A percentile compares a stretch with the other conserved stretches of the same genome.
phyloP scores from a whole-genome alignment of 2,113 vertebrate species.

The Oreocharis arfaki region DNA sequence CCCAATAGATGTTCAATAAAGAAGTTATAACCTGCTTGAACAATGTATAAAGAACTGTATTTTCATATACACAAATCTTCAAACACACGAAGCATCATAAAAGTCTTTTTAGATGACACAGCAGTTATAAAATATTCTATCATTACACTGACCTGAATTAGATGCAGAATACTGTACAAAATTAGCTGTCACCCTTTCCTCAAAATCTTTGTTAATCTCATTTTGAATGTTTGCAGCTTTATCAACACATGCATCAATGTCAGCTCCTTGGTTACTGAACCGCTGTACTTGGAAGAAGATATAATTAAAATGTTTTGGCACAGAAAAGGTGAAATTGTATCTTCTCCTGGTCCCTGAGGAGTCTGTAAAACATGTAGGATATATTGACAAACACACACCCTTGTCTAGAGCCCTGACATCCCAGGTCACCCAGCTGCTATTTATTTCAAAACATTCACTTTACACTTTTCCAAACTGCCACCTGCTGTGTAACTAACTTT shows the following conservation, averaged over 20 bases:
- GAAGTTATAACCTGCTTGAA: slow-evolving; percentile 51
- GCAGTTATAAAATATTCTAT: slow-evolving; percentile 91
- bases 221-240: slow-evolving; percentile 99
- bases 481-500: slow-evolving; percentile 74
- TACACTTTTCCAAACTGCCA: slow-evolving; percentile 64
- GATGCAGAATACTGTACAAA: slow-evolving; percentile 95
- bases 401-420: slow-evolving; percentile 78
- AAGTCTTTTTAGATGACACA: slow-evolving; percentile 76
- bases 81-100: slow-evolving; percentile 66
- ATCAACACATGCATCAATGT: slow-evolving; percentile 99
- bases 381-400: slow-evolving; percentile 87
- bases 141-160: slow-evolving; percentile 93
- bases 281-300: slow-evolving; percentile 96
- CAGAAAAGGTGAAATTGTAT: slow-evolving; percentile 91
- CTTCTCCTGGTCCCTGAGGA: slow-evolving; percentile 85
- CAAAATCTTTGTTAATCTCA: slow-evolving; percentile 99
- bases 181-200: slow-evolving; percentile 99
- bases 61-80: slow-evolving; percentile 37
- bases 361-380: slow-evolving; percentile 82
- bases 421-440: slow-evolving; percentile 79
- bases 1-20: slow-evolving; percentile 10
- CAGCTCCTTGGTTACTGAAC: slow-evolving; percentile 99
- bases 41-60: slow-evolving; percentile 46
- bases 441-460: slow-evolving; percentile 84
- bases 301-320: slow-evolving; percentile 99